Base-by-base conservation (phyloP, 2,888 invertebrate genomes). In the Dynastes hyllus region DNA sequence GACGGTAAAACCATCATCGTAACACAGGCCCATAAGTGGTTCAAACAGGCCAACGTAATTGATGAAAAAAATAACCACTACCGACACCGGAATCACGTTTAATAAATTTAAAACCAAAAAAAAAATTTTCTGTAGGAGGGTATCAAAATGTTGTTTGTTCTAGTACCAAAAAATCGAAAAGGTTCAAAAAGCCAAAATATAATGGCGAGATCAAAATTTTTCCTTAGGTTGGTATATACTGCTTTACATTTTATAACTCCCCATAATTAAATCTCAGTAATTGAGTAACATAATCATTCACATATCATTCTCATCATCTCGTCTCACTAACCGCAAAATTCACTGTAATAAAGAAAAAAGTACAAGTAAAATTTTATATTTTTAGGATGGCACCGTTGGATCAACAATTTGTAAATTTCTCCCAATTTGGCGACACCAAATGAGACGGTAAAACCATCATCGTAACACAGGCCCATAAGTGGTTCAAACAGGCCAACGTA, bases 1-100 rank as follows among this genome's bases (percentile, higher is more conserved):
- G 96, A 96, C 86, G 97, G 97, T 0, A 96, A 94, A 88, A 91
- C 92, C 63, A 95, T 97, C 81, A 96, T 96, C 0, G 90, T 97
- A n/a, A 95, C 95, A 9, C 96, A 97, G 88, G 95, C 95, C 86
- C 97, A 97, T 89, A 97, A 97, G 89, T 97, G 97, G 97, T 95
- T 97, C 94, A 97, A 96, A 86, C 97, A 97, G 87, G 96, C 97
- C 0, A 95, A 93, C 85, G 93, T 94, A 27, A 90, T 92, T 70
- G 93, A 92, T 77, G 45, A 96, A 96, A 89, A 95, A 94, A 86
- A 94, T 96, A 81, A 95, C 95, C 0, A 95, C 96, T 27, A 97
- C 96, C 2, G 97, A 97, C 87, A 97, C 97, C 0, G 97, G 95
- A 65, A 96, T 97, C 81, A 93, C 94, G 87, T 97, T 97, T 89